Evolutionary conservation across 2,113 vertebrate genomes (phyloP).

Genomic region (Caretta caretta): DNA sequence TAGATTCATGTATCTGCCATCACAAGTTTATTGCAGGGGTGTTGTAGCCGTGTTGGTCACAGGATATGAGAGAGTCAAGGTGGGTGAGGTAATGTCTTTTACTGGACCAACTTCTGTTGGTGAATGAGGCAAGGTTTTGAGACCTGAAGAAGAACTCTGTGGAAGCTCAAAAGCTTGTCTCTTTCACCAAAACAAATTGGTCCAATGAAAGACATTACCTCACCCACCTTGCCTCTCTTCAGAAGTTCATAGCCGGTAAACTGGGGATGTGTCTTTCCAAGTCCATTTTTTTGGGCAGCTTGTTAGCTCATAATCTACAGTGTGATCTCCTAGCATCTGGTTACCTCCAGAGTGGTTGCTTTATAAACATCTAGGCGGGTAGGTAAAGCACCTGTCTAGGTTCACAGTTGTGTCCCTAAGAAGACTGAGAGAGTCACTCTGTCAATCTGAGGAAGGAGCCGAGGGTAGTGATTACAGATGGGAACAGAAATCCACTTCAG

Average conservation of each 20-base stretch:
- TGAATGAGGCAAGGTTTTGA: background rate
- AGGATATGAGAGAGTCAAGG: too few species aligned
- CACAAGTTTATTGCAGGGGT: too few species aligned
- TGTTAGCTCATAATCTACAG: background rate
- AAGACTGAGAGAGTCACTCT: background rate
- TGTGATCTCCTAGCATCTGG: background rate
- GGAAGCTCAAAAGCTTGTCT: background rate
- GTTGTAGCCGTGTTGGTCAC: too few species aligned
- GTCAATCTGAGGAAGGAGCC: background rate
- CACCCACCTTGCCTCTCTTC: background rate
- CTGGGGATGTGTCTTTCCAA: background rate
- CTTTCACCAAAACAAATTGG: too few species aligned
- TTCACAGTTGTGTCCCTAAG: background rate
- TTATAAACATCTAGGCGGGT: background rate
- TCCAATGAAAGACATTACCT: too few species aligned
- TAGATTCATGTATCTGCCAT: background rate
- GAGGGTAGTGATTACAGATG: background rate
- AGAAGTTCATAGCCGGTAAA: background rate
- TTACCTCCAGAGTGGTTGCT: background rate
- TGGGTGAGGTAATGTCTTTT: background rate
- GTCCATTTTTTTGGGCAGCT: background rate
- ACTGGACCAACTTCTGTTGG: background rate
- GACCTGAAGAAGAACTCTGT: background rate
- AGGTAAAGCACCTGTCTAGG: background rate
- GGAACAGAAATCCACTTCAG: background rate